Conservation (phyloP, 2,797 vertebrate species). For the Rousettus madagascariensis region DNA sequence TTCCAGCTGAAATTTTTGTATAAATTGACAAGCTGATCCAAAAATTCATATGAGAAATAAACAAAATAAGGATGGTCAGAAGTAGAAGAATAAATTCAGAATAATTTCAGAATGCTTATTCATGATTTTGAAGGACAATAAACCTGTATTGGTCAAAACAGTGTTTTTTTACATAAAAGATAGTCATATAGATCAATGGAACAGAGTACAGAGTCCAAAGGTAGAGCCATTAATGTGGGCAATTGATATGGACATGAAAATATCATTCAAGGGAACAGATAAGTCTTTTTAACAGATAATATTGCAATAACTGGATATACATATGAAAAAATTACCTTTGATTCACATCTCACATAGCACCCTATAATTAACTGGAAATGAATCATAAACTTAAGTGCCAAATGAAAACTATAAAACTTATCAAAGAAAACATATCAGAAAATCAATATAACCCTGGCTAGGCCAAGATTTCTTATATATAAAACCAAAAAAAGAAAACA, state of each 20-base stretch:
- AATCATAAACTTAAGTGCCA: background rate
- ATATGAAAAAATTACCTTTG: background rate
- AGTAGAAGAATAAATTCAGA: background rate
- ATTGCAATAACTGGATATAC: background rate
- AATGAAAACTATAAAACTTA: background rate
- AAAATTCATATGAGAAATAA: background rate
- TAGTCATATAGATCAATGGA: background rate
- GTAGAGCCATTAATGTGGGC: background rate
- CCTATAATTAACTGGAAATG: background rate
- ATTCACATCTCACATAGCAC: background rate
- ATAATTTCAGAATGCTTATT: no score
- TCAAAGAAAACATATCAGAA: background rate
- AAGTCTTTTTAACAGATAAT: background rate
- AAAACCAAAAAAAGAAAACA: background rate
- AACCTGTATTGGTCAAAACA: background rate
- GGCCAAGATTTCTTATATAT: background rate
- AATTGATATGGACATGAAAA: background rate
- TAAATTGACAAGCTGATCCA: background rate
- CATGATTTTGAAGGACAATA: no score
- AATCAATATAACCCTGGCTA: background rate
- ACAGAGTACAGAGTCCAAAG: background rate
- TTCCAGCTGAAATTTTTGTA: background rate
- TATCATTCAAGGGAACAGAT: background rate
- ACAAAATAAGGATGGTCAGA: background rate
- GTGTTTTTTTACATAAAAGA: background rate